These are phyloP conservation scores for Ethmia dodecea DNA, from an alignment of 2,888 invertebrate species.

Conservation along the genomic window DNA sequence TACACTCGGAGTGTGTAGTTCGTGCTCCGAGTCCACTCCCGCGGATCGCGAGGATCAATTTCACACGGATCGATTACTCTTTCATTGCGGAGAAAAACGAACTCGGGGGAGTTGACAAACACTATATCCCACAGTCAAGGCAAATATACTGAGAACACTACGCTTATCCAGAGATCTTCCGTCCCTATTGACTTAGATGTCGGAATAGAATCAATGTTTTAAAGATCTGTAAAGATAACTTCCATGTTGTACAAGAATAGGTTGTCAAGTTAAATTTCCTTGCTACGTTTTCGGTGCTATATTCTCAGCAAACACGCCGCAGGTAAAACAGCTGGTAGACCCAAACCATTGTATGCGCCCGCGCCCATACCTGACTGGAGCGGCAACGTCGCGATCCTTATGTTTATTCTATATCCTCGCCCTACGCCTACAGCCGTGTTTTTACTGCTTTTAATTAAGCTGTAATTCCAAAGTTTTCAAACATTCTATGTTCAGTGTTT, in stretches of 20 bases:
- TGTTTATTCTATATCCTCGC: constrained; percentile 32
- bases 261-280: too few relatives aligned
- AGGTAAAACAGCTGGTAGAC: constrained; percentile 61
- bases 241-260: too few relatives aligned
- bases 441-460: constrained; percentile 35
- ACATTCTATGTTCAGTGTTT: constrained; percentile 28
- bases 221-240: too few relatives aligned
- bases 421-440: constrained; percentile 13
- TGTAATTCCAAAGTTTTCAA: constrained; percentile 28
- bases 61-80: constrained; percentile 64
- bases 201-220: too few relatives aligned
- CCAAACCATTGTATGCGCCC: constrained; percentile 43
- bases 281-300: too few relatives aligned
- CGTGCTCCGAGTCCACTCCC: constrained; percentile 47
- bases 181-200: too few relatives aligned
- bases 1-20: constrained; percentile 31
- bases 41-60: constrained; percentile 61
- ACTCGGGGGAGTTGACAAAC: constrained; percentile 26
- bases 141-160: too few relatives aligned
- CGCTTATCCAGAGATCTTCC: too few relatives aligned
- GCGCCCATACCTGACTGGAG: constrained; percentile 35
- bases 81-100: constrained; percentile 24
- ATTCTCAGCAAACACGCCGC: constrained; percentile 20
- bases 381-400: constrained; percentile 51
- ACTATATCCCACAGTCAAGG: too few relatives aligned